Evolutionary conservation across 2,113 vertebrate genomes (phyloP).

Genomic region (Sapayoa aenigma): DNA sequence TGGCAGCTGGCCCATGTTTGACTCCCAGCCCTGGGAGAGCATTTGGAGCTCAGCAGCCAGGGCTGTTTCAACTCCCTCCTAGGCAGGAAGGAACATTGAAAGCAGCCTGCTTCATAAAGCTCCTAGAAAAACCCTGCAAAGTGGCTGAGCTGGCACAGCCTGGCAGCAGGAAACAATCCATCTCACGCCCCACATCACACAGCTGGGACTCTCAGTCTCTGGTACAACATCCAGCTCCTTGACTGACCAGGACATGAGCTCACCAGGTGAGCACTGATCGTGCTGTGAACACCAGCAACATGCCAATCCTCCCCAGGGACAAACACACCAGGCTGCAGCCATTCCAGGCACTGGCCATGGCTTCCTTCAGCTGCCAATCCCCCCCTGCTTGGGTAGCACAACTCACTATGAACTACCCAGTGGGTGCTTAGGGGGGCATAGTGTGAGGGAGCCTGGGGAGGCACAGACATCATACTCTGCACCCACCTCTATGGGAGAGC

Average conservation of each 20-base stretch:
- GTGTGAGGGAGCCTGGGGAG: background rate
- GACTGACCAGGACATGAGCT: accelerated
- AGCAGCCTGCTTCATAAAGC: background rate
- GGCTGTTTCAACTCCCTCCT: background rate
- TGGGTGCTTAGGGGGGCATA: accelerated
- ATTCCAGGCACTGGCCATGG: accelerated
- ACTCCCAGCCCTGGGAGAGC: background rate
- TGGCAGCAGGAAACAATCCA: background rate
- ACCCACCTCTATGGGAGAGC: background rate
- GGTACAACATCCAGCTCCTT: background rate
- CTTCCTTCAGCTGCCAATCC: background rate
- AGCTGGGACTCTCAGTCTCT: background rate
- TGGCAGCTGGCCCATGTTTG: accelerated
- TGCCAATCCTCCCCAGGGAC: background rate
- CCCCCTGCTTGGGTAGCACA: background rate
- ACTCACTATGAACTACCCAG: background rate
- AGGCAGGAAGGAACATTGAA: accelerated
- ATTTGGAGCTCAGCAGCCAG: background rate
- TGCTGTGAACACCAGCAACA: background rate
- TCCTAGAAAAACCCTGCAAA: background rate
- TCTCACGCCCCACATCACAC: background rate
- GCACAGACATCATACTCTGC: accelerated
- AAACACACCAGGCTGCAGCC: background rate
- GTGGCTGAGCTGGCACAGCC: background rate
- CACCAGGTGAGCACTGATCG: accelerated